Evolutionary conservation across 2,113 vertebrate genomes (phyloP).

Genomic region (Ctenodactylus gundi): DNA sequence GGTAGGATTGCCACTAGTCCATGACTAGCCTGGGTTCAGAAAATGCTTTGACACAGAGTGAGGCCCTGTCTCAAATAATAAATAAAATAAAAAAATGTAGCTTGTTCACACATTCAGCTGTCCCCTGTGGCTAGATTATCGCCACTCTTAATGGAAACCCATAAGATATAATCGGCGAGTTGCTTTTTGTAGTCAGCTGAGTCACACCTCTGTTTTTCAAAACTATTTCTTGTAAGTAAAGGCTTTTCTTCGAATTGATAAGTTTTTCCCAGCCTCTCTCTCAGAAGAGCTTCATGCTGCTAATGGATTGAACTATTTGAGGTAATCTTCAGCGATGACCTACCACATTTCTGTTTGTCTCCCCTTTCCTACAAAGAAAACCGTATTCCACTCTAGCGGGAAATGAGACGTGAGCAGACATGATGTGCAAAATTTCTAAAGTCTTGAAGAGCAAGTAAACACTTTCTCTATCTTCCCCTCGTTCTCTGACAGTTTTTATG

Average conservation of each 20-base stretch:
- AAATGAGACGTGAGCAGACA: neutral
- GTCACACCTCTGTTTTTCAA: neutral
- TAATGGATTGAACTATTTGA: neutral
- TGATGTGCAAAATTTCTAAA: neutral
- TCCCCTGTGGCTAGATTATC: neutral
- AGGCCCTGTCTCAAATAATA: too few species aligned
- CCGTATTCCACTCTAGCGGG: neutral
- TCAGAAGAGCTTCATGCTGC: neutral
- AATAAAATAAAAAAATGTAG: too few species aligned
- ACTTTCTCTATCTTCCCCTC: neutral
- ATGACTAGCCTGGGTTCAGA: too few species aligned
- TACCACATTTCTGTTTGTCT: neutral
- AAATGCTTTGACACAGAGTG: too few species aligned
- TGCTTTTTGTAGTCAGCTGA: neutral
- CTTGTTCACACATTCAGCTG: neutral
- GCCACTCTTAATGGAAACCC: neutral
- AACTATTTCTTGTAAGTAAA: neutral
- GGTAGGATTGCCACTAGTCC: too few species aligned
- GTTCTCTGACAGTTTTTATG: neutral
- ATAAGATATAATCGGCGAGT: neutral
- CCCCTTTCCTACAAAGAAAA: neutral
- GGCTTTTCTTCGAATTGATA: neutral
- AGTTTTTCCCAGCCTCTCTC: neutral
- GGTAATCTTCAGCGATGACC: neutral
- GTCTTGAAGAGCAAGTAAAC: neutral